Base-by-base conservation (phyloP, 2,113 vertebrate genomes). In the Arizona elegans region DNA sequence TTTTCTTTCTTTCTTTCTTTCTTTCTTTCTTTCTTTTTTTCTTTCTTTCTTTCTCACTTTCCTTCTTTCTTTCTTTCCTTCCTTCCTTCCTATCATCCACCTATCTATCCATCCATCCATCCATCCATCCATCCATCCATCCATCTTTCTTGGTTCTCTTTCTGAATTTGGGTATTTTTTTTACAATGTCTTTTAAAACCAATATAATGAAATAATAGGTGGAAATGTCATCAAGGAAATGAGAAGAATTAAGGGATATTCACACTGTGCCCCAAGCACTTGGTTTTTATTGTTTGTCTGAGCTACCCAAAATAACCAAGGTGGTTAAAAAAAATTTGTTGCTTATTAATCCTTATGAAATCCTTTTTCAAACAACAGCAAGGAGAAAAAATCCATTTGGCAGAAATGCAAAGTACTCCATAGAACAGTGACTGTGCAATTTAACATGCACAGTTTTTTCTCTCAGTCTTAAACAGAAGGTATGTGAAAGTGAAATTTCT, bases 261-360 rank as follows among this genome's bases (percentile, higher is more conserved):
- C 91, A 11, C 59, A 62, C 88, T 58, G 26, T n/a, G 53, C 11
- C 12, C 53, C 19, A 47, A 62, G 65, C 50, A 89, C 55, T 62
- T 94, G 55, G 23, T 85, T 89, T 90, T 90, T 75, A 59, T 90
- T 89, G 88, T 91, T 91, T 93, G 58, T 8, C 47, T 65, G 52
- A 92, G 90, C 59, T 87, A 86, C 26, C 70, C 56, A 92, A 94
- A 91, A 86, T 86, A 94, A 94, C 89, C 86, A 86, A 23, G 50
- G 26, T 55, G 50, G 65, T 91, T 55, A 38, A 65, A 86, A 43
- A 43, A 3, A 6, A 33, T 89, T 21, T 55, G 50, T 89, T 93
- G 29, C 8, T 33, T 70, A 87, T 43, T 93, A 91, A 89, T 56
- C 38, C 38, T 43, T 43, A 43, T 43, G 38, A 43, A 43, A 43